Evolutionary conservation across 2,113 vertebrate species (phyloP).

Genomic region (Nycticebus coucang): DNA sequence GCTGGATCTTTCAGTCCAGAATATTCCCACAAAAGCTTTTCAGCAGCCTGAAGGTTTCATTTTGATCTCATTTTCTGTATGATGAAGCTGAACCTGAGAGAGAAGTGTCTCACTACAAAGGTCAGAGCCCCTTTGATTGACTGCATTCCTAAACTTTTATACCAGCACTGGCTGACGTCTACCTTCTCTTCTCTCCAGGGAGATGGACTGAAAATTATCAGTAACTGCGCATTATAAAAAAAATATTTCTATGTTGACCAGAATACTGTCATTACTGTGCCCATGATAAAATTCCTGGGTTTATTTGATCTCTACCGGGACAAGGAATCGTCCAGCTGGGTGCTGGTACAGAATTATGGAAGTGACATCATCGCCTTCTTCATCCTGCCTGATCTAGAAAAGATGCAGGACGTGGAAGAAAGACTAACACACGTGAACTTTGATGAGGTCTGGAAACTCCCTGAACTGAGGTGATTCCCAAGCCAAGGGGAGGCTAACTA

Average conservation of each 20-base stretch:
- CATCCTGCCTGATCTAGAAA: conserved; percentile 82
- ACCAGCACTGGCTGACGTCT: not conserved
- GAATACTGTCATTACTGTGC: conserved; percentile 87
- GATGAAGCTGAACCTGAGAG: not conserved
- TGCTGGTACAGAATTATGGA: conserved; percentile 80
- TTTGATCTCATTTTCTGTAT: not conserved
- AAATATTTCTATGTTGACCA: conserved; percentile 89
- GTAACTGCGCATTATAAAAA: conserved; percentile 77
- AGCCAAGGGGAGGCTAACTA: fast-evolving
- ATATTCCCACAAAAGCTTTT: fast-evolving
- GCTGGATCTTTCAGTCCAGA: fast-evolving
- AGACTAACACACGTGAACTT: conserved; percentile 53
- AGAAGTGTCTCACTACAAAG: fast-evolving
- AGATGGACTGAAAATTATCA: conserved; percentile 91
- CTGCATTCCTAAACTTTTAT: fast-evolving
- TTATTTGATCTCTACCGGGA: conserved; percentile 83
- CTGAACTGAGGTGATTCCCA: not conserved
- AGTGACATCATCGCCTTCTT: conserved; percentile 89
- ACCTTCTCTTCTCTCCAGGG: conserved; percentile 80
- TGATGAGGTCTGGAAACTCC: conserved; percentile 43
- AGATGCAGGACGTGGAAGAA: conserved; percentile 77
- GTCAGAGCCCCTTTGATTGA: not conserved
- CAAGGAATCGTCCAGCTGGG: conserved; percentile 70
- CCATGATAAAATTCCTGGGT: conserved; percentile 91
- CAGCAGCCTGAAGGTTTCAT: fast-evolving